phyloP scores from a whole-genome alignment of 2,113 vertebrate species.

The Nannobrachium achirus region DNA sequence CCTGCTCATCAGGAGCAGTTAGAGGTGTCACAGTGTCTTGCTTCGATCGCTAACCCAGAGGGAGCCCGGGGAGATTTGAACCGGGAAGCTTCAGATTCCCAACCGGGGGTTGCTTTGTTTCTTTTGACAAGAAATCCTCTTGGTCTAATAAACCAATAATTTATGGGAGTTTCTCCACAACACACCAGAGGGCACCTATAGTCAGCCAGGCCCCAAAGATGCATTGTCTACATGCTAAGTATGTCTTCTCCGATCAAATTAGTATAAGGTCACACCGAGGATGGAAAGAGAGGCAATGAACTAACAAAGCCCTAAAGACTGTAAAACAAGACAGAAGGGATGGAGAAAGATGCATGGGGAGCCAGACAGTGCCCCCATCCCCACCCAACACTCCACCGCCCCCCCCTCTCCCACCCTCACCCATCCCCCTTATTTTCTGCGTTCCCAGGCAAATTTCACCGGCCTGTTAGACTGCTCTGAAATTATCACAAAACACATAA shows the following conservation, averaged over 20 bases:
- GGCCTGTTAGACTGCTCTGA: too few species aligned
- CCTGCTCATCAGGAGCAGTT: too few species aligned
- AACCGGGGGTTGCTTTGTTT: background rate
- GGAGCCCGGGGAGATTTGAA: too few species aligned
- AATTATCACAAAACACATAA: too few species aligned
- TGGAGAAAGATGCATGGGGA: conserved; percentile 23
- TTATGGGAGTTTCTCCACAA: conserved; percentile 11
- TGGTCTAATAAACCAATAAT: background rate
- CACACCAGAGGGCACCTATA: conserved; percentile 15
- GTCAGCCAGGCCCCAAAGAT: conserved; percentile 21
- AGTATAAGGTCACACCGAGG: conserved; percentile 21
- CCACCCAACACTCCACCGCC: too few species aligned
- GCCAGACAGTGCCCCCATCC: conserved; percentile 38
- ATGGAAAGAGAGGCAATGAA: conserved; percentile 19
- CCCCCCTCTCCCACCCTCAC: too few species aligned
- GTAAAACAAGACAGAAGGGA: conserved; percentile 8
- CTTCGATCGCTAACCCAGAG: too few species aligned
- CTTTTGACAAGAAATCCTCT: conserved; percentile 3
- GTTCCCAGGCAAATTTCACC: too few species aligned
- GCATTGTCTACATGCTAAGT: conserved; percentile 43
- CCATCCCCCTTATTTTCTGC: too few species aligned
- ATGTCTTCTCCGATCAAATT: conserved; percentile 26
- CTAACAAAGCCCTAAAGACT: conserved; percentile 6
- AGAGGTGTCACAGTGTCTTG: too few species aligned
- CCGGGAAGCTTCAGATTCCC: too few species aligned